These are phyloP conservation scores for Schlechtendalia chinensis DNA, from an alignment of 1,140 invertebrate species.

Conservation along the genomic window DNA sequence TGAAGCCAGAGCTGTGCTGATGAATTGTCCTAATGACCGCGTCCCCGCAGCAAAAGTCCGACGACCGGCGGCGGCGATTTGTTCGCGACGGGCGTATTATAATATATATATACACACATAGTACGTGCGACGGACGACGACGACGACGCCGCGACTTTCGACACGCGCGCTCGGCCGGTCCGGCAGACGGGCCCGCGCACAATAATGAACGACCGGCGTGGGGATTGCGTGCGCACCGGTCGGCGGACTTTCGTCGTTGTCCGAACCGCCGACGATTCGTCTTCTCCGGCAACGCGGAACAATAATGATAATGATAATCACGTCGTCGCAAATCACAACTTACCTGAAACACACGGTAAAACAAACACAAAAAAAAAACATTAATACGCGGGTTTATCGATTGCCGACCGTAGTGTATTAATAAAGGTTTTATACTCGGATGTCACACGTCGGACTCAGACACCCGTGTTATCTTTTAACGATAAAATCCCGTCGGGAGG, in stretches of 20 bases:
- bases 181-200: too few species aligned
- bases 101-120: too few species aligned
- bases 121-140: too few species aligned
- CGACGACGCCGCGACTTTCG: constrained; percentile 31
- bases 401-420: constrained; percentile 11
- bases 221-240: constrained; percentile 15
- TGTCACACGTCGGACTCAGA: constrained; percentile 13
- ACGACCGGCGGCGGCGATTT: constrained; percentile 13
- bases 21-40: constrained; percentile 49
- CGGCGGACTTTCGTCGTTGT: not conserved
- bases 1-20: constrained; percentile 42
- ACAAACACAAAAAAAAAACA: constrained; percentile 9
- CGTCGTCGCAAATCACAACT: not conserved
- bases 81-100: too few species aligned
- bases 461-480: constrained; percentile 36
- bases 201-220: constrained; percentile 44
- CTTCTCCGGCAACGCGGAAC: too few species aligned
- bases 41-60: constrained; percentile 27
- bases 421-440: constrained; percentile 21
- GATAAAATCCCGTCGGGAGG: constrained; percentile 17
- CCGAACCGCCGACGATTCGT: constrained; percentile 19
- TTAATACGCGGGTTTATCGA: constrained; percentile 24
- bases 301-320: too few species aligned
- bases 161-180: not conserved
- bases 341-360: constrained; percentile 41